Evolutionary conservation across 2,888 invertebrate species (phyloP).

Genomic region (Sarcophaga rosellei): DNA sequence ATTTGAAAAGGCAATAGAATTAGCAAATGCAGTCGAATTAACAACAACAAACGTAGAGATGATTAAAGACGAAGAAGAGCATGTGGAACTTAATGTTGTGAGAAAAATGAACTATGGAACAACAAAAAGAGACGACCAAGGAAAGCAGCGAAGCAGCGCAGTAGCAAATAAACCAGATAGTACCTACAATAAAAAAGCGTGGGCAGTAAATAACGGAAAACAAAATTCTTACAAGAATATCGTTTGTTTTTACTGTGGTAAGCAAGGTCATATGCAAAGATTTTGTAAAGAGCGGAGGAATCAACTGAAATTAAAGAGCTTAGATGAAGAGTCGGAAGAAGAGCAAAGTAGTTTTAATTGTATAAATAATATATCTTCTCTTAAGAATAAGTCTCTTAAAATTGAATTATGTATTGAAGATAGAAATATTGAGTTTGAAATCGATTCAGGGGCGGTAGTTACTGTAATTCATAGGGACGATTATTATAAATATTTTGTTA

Average conservation of each 20-base stretch:
- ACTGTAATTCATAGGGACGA: slow-evolving; percentile 34
- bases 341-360: slow-evolving; percentile 2
- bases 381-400: slow-evolving; percentile 3
- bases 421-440: not conserved
- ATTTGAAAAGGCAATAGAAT: too few relatives aligned
- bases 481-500: slow-evolving; percentile 42
- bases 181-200: slow-evolving; percentile 1
- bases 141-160: too few relatives aligned
- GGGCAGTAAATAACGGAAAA: slow-evolving; percentile 28
- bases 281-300: slow-evolving; percentile 27
- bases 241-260: slow-evolving; percentile 30
- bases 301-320: slow-evolving; percentile 32
- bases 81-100: too few relatives aligned
- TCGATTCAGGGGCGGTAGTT: slow-evolving; percentile 3
- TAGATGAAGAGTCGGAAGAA: slow-evolving; percentile 25
- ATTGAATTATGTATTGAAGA: not conserved
- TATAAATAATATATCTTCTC: too few relatives aligned
- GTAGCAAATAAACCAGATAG: too few relatives aligned
- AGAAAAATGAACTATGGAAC: too few relatives aligned
- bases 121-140: too few relatives aligned
- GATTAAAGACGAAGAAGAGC: too few relatives aligned
- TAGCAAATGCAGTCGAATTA: too few relatives aligned
- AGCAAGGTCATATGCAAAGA: slow-evolving; percentile 26
- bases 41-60: too few relatives aligned
- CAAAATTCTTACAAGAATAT: slow-evolving; percentile 40